A percentile compares a stretch with the other conserved stretches of the same genome.
These are phyloP conservation scores for Stegodyphus mimosarum DNA, from an alignment of 1,140 invertebrate genomes.

Conservation along the genomic window DNA sequence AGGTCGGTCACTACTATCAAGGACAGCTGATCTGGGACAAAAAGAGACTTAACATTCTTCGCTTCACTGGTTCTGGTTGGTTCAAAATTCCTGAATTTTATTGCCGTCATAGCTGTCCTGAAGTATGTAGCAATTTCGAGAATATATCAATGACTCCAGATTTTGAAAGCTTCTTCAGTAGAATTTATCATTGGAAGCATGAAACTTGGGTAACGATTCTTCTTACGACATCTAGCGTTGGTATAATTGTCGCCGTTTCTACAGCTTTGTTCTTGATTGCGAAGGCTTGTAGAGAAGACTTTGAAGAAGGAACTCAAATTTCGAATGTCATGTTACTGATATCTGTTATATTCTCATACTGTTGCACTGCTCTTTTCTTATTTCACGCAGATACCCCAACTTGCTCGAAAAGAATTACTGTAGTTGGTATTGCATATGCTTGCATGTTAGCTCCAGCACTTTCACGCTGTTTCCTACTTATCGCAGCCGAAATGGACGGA, in stretches of 20 bases:
- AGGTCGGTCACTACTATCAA: conserved; percentile 39
- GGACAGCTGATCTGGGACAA: conserved; percentile 16
- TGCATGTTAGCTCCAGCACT: conserved; percentile 73
- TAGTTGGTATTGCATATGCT: conserved; percentile 72
- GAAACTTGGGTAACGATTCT: conserved; percentile 70
- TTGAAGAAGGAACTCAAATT: conserved; percentile 72
- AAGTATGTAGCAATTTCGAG: conserved; percentile 24
- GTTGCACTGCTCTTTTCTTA: conserved; percentile 72
- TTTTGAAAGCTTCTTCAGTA: conserved; percentile 61
- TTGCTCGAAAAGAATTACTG: conserved; percentile 70
- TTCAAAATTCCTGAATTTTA: conserved; percentile 57
- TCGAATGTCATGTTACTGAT: conserved; percentile 72
- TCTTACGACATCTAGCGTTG: conserved; percentile 69
- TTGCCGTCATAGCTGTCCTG: conserved; percentile 11
- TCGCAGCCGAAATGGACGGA: conserved; percentile 72
- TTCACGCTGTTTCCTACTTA: conserved; percentile 72
- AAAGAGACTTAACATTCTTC: conserved; percentile 41
- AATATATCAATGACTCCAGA: conserved; percentile 2
- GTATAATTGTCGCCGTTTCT: conserved; percentile 69
- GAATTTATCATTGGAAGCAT: conserved; percentile 65
- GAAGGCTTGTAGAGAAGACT: conserved; percentile 70
- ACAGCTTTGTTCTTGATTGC: conserved; percentile 71
- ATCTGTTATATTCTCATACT: conserved; percentile 69
- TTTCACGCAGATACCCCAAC: conserved; percentile 68
- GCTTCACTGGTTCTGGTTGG: conserved; percentile 32